These are phyloP conservation scores for Nymphalis io DNA, from an alignment of 1,140 invertebrate genomes.

Conservation along the genomic window DNA sequence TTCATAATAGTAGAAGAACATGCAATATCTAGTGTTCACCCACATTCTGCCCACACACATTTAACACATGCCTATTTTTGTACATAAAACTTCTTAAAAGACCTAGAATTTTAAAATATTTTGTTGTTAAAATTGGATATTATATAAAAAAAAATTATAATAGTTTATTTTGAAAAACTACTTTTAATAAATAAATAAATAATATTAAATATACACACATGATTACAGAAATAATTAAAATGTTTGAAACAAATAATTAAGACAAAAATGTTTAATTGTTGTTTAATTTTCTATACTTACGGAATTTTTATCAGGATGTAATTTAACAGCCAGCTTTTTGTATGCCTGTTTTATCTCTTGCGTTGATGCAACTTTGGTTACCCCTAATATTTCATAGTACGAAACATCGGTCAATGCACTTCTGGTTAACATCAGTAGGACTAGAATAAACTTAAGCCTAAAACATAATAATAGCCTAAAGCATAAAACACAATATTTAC, in stretches of 20 bases:
- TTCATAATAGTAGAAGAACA: background rate
- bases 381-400: constrained; percentile 86
- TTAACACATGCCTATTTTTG: background rate
- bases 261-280: constrained; percentile 15
- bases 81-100: background rate
- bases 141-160: background rate
- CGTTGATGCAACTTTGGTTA: constrained; percentile 85
- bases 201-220: background rate
- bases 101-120: background rate
- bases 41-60: constrained; percentile 28
- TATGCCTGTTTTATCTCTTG: constrained; percentile 91
- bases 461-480: constrained; percentile 29
- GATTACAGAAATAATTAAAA: too few relatives aligned
- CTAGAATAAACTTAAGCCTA: constrained; percentile 57
- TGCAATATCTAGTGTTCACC: constrained; percentile 8
- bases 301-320: constrained; percentile 93
- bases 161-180: background rate
- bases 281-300: constrained; percentile 75
- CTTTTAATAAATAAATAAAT: background rate
- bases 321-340: constrained; percentile 89
- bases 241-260: background rate
- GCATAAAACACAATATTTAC: too few relatives aligned
- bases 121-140: background rate
- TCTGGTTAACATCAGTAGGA: constrained; percentile 40
- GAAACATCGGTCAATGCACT: constrained; percentile 43